Base-by-base conservation (phyloP, 53 echinoderm and acorn worm species). In the Stichopus horrens region DNA sequence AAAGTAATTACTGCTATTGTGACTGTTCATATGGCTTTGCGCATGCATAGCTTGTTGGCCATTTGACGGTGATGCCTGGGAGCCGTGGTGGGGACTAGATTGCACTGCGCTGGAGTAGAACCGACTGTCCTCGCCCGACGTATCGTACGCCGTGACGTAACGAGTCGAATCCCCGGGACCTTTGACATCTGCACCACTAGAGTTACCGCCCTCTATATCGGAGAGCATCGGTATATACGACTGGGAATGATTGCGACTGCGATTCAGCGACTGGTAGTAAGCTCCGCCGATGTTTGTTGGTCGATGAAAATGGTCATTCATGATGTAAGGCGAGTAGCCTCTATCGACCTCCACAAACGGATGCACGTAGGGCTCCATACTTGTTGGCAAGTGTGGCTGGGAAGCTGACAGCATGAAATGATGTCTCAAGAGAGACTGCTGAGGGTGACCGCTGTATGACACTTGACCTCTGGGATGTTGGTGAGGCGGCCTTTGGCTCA, bases 381-480 rank as follows among this genome's bases (percentile, higher is more conserved):
- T 54, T 74, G 75, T 75, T 75, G 87, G 87, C 87, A 87, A 75
- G 87, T 87, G 87, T 53, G 87, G 87, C 75, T 87, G 87, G 56
- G 87, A 87, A 74, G 87, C 87, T 4, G 87, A 87, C n/a, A 87
- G 56, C 87, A 87, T 87, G 6, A 74, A 74, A 14, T 87, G 53
- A 2, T 87, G 87, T 37, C 75, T 53, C 10, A 21, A 23, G 7
- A 87, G 75, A 4, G 87, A 74, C 54, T 74, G 87, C n/a, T 75
- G 74, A 1, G 87, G 87, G 58, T 87, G 87, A 5, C 37, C 52
- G 20, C 13, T 52, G 3, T 76, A 52, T 8, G 67, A 85, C 18
- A 52, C 66, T 67, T 85, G 85, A 10, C 52, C 58, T 13, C 52
- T 65, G 11, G 85, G 58, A 16, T 59, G 23, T 21, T 66, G 37